Evolutionary conservation across 1,140 invertebrate species (phyloP).

Genomic region (Aphis craccivora): DNA sequence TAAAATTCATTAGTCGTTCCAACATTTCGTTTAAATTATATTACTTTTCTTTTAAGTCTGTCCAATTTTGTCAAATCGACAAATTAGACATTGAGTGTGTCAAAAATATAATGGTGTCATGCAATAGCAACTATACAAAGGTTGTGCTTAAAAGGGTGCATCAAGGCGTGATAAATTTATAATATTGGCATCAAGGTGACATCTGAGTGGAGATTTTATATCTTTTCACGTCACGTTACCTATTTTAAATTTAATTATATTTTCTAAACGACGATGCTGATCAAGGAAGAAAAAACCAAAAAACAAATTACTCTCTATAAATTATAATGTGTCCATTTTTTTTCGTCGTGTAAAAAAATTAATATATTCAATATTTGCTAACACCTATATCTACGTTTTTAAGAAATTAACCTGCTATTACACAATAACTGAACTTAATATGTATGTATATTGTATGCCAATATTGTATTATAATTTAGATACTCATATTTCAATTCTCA

Average conservation of each 20-base stretch:
- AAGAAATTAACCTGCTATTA: neutral
- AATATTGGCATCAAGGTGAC: conserved; percentile 13
- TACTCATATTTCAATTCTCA: neutral
- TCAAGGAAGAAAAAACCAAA: neutral
- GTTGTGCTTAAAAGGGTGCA: conserved; percentile 36
- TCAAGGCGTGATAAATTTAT: conserved; percentile 25
- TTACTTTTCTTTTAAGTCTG: neutral
- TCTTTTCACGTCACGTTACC: conserved; percentile 40
- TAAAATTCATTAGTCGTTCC: neutral
- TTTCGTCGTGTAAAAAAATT: neutral
- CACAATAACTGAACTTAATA: neutral
- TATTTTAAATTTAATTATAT: conserved; percentile 48
- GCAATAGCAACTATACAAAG: neutral
- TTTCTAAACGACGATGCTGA: neutral
- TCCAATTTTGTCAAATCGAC: neutral
- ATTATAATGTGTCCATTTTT: neutral
- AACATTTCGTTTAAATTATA: neutral
- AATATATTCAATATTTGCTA: neutral
- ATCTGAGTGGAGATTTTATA: neutral
- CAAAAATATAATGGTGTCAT: conserved; percentile 1
- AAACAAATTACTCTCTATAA: neutral
- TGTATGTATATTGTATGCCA: neutral
- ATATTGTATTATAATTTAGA: neutral
- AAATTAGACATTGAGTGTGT: conserved; percentile 33
- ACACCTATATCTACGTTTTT: neutral